Conservation (phyloP, 1,140 invertebrate species). For the Eciton burchellii region DNA sequence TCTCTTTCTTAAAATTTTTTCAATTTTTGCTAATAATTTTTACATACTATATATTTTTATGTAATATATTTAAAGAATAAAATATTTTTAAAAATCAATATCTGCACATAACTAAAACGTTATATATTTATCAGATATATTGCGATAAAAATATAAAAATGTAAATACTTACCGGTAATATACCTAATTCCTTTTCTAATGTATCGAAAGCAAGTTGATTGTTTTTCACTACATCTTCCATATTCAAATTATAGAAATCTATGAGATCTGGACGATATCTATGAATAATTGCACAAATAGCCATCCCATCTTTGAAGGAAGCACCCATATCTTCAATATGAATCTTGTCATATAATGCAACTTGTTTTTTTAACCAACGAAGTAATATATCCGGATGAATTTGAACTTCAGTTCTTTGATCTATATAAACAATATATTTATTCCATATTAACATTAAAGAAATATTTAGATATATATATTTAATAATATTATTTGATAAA, state of each 20-base stretch:
- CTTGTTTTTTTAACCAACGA: constrained; percentile 91
- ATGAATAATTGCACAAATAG: constrained; percentile 93
- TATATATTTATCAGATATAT: neutral
- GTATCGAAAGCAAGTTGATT: constrained; percentile 94
- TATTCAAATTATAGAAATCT: constrained; percentile 89
- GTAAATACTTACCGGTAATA: constrained; percentile 88
- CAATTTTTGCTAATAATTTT: too few species aligned
- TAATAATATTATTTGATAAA: constrained; percentile 1
- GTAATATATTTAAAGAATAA: too few species aligned
- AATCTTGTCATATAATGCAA: constrained; percentile 89
- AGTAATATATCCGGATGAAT: constrained; percentile 91
- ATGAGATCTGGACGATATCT: constrained; percentile 95
- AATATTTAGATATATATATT: neutral
- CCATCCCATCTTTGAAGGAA: constrained; percentile 92
- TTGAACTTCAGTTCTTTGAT: constrained; percentile 85
- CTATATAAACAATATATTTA: constrained; percentile 31
- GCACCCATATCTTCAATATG: constrained; percentile 89
- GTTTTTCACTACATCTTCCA: constrained; percentile 89
- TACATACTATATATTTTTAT: too few species aligned
- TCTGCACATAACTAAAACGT: neutral
- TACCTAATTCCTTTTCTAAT: constrained; percentile 91
- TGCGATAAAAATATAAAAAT: neutral
- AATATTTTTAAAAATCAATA: too few species aligned
- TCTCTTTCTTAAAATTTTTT: too few species aligned
- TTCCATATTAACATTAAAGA: constrained; percentile 6